phyloP scores from a whole-genome alignment of 2,113 vertebrate species.

The Ibidorhyncha struthersii region DNA sequence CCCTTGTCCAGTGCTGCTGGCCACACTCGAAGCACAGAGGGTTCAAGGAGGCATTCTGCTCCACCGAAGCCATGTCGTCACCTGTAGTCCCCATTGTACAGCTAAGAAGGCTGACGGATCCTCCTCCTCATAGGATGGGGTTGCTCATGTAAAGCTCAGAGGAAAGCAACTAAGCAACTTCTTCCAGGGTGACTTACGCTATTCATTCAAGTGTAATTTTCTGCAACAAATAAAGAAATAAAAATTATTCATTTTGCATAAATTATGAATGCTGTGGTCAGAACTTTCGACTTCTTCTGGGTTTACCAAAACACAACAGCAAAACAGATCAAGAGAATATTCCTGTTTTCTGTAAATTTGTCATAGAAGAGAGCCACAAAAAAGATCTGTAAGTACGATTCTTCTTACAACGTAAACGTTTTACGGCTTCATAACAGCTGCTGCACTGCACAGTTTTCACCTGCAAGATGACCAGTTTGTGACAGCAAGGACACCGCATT shows the following conservation, averaged over 20 bases:
- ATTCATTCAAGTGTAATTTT: slow-evolving; percentile 4
- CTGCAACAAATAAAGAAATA: slow-evolving; percentile 45
- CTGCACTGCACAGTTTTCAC: not conserved
- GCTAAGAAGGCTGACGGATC: not conserved
- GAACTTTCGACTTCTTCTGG: not conserved
- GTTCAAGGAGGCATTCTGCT: slow-evolving; percentile 84
- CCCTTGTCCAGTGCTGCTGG: slow-evolving; percentile 93
- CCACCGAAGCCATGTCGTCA: slow-evolving; percentile 81
- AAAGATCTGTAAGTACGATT: not conserved
- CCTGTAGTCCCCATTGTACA: slow-evolving; percentile 87
- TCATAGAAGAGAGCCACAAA: not conserved
- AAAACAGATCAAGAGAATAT: not conserved
- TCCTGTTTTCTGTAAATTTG: not conserved
- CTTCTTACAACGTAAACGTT: not conserved
- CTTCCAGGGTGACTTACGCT: not conserved
- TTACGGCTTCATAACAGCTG: not conserved
- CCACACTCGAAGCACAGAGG: slow-evolving; percentile 93
- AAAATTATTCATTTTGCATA: not conserved
- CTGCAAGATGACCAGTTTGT: slow-evolving; percentile 15
- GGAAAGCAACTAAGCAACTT: not conserved
- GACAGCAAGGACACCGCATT: slow-evolving; percentile 20
- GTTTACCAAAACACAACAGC: not conserved
- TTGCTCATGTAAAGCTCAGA: not conserved
- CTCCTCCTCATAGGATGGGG: not conserved
- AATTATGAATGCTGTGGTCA: not conserved